A percentile compares a stretch with the other conserved stretches of the same genome.
Evolutionary conservation across 2,113 vertebrate species (phyloP).

Genomic region (Paramormyrops kingsleyae): DNA sequence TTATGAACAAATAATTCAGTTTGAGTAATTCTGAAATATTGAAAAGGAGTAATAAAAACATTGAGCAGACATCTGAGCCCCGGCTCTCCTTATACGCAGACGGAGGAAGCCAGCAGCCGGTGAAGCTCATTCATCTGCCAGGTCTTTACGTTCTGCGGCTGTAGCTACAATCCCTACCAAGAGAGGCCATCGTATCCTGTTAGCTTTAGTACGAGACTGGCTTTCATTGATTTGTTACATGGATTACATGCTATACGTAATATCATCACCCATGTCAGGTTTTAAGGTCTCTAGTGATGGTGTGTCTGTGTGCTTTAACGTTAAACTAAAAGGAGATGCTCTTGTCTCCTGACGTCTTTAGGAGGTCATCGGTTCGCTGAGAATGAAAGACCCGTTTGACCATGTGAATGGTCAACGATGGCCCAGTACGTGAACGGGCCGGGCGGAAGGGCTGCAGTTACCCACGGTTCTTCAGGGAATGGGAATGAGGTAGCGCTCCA

Average conservation of each 20-base stretch:
- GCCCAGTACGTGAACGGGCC: background rate
- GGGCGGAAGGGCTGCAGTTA: background rate
- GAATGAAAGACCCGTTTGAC: no score
- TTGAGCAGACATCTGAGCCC: background rate
- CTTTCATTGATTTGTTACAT: background rate
- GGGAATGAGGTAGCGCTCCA: background rate
- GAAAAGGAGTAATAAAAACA: background rate
- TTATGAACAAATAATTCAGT: slow-evolving; percentile 11
- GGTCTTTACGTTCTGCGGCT: background rate
- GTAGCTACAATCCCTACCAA: background rate
- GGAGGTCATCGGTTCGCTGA: no score
- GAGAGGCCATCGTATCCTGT: background rate
- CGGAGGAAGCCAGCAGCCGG: background rate
- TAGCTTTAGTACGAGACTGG: background rate
- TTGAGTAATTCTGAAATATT: background rate
- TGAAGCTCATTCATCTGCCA: background rate
- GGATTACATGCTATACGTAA: background rate
- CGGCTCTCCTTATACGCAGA: background rate
- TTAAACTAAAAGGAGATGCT: background rate
- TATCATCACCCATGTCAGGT: background rate
- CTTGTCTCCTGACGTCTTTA: background rate
- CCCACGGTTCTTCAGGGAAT: background rate
- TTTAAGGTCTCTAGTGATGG: background rate
- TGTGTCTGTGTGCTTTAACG: background rate
- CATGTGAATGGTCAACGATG: background rate